phyloP scores from a whole-genome alignment of 23 tunicate genomes.

The Diplosoma virens region DNA sequence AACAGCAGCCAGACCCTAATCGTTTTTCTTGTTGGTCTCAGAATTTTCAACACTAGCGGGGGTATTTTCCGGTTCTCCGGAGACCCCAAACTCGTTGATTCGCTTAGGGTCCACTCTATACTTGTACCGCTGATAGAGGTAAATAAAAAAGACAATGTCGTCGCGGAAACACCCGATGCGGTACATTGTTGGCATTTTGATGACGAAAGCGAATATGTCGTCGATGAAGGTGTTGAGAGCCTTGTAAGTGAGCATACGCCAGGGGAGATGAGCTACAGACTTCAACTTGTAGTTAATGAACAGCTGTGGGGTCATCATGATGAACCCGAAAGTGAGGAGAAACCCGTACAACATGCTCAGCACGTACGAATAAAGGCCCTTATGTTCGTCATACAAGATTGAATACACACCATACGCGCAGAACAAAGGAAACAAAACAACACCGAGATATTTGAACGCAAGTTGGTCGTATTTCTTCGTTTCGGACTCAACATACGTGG shows the following conservation, averaged over 20 bases:
- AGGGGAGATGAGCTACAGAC: slow-evolving; percentile 97
- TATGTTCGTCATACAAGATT: slow-evolving; percentile 84
- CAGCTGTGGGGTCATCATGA: slow-evolving; percentile 98
- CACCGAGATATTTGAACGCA: slow-evolving; percentile 92
- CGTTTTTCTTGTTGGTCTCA: background rate
- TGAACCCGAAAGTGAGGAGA: slow-evolving; percentile 89
- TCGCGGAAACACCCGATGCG: slow-evolving; percentile 93
- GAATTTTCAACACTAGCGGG: background rate
- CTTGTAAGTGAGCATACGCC: slow-evolving; percentile 98
- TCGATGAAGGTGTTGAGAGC: slow-evolving; percentile 98
- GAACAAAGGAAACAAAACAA: slow-evolving; percentile 78
- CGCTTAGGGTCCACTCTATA: slow-evolving; percentile 86
- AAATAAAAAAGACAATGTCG: slow-evolving; percentile 91
- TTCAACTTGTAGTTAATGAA: slow-evolving; percentile 96
- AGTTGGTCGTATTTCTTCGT: slow-evolving; percentile 90
- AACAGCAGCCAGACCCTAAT: background rate
- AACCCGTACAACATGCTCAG: slow-evolving; percentile 89
- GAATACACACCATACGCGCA: slow-evolving; percentile 75
- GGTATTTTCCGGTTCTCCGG: slow-evolving; percentile 42
- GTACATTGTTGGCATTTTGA: slow-evolving; percentile 96
- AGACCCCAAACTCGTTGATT: slow-evolving; percentile 84
- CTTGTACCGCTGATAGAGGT: slow-evolving; percentile 83
- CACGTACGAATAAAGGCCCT: slow-evolving; percentile 77
- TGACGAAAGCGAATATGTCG: slow-evolving; percentile 96
- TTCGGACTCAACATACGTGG: slow-evolving; percentile 80